A percentile compares a stretch with the other conserved stretches of the same genome.
Conservation (phyloP, 2,113 vertebrate genomes). For the Syngnathoides biaculeatus region DNA sequence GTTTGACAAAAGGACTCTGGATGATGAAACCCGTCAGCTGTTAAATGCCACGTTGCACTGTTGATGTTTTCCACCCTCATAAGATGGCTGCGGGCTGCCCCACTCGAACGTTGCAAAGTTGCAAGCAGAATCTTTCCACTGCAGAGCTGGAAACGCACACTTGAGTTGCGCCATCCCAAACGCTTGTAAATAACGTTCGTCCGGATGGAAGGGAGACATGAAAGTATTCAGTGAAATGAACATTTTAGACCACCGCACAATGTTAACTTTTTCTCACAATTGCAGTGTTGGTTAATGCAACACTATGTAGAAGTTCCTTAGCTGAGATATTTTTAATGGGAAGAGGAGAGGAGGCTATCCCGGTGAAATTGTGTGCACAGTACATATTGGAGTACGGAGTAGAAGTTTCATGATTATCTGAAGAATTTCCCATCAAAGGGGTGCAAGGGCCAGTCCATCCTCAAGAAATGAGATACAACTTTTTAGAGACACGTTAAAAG, state of each 20-base stretch:
- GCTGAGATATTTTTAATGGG: neutral
- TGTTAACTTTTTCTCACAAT: neutral
- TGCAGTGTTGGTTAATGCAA: neutral
- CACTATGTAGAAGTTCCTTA: neutral
- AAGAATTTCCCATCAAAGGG: too few relatives aligned
- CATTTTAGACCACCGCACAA: neutral
- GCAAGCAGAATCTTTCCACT: slow-evolving; percentile 8
- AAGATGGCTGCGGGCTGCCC: slow-evolving; percentile 8
- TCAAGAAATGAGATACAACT: too few relatives aligned
- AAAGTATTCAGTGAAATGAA: neutral
- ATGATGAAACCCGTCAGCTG: slow-evolving; percentile 59
- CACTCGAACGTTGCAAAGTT: neutral
- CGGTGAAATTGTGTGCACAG: too few relatives aligned
- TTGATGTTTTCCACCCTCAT: slow-evolving; percentile 47
- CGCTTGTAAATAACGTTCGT: neutral
- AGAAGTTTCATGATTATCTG: too few relatives aligned
- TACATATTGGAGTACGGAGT: too few relatives aligned
- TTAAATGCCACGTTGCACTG: slow-evolving; percentile 68
- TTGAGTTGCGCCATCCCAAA: neutral
- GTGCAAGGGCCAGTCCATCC: too few relatives aligned
- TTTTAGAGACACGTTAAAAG: too few relatives aligned
- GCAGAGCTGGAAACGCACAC: neutral
- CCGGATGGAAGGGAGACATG: neutral
- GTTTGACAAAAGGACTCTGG: slow-evolving; percentile 30
- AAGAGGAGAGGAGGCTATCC: too few relatives aligned